Evolutionary conservation across 2,888 invertebrate genomes (phyloP).

Genomic region (Lathronympha strigana): DNA sequence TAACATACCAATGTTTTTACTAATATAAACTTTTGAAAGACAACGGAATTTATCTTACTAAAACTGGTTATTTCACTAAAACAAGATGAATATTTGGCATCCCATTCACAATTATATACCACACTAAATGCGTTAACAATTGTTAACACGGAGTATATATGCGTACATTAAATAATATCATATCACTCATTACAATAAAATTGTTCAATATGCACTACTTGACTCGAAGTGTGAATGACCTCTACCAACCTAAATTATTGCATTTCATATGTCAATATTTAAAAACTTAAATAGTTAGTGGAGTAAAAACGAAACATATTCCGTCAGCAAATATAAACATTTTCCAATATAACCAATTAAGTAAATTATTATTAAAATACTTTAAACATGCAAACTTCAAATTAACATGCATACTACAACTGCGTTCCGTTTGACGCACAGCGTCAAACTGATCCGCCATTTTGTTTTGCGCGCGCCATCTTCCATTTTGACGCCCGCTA

Average conservation of each 20-base stretch:
- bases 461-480: slow-evolving; percentile 3
- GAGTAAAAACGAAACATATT: slow-evolving; percentile 16
- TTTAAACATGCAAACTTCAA: slow-evolving; percentile 10
- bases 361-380: neutral
- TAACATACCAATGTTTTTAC: slow-evolving; percentile 6
- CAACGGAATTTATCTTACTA: slow-evolving; percentile 4
- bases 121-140: slow-evolving; percentile 62
- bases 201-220: slow-evolving; percentile 69
- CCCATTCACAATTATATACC: slow-evolving; percentile 70
- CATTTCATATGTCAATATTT: slow-evolving; percentile 10
- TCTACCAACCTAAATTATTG: slow-evolving; percentile 6
- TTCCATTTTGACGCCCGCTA: neutral
- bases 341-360: slow-evolving; percentile 3
- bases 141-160: slow-evolving; percentile 60
- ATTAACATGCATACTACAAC: neutral
- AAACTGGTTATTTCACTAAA: slow-evolving; percentile 56
- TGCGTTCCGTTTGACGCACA: neutral
- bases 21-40: slow-evolving; percentile 1
- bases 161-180: slow-evolving; percentile 53
- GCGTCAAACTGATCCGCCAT: slow-evolving; percentile 9
- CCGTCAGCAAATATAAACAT: neutral
- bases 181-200: slow-evolving; percentile 61
- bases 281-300: slow-evolving; percentile 13
- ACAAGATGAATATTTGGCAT: slow-evolving; percentile 78
- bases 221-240: slow-evolving; percentile 56